These are phyloP conservation scores for Eira barbara DNA, from an alignment of 2,113 vertebrate genomes.

Conservation along the genomic window DNA sequence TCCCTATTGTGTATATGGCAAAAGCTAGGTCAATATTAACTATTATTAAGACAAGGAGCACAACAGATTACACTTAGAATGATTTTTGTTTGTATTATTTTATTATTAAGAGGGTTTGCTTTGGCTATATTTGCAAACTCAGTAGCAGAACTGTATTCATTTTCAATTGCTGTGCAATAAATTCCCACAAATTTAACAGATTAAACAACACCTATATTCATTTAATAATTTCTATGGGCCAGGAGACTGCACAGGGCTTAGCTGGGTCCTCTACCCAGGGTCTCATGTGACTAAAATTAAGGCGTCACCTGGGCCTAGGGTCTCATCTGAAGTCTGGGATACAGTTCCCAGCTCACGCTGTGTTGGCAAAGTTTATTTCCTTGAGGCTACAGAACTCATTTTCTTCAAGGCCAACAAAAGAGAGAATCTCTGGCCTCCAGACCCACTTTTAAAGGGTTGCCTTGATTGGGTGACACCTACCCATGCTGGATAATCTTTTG, in stretches of 20 bases:
- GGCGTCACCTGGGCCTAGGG: background rate
- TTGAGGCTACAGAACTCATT: background rate
- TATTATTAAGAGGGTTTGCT: background rate
- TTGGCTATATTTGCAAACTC: background rate
- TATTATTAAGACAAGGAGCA: background rate
- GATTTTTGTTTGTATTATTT: background rate
- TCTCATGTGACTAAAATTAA: background rate
- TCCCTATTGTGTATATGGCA: background rate
- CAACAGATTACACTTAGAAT: background rate
- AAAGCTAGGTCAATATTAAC: background rate
- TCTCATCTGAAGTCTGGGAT: background rate
- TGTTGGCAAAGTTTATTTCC: background rate
- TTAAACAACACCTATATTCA: background rate
- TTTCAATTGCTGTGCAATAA: background rate
- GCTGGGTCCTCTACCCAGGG: background rate
- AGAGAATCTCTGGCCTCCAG: background rate
- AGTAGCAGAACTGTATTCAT: background rate
- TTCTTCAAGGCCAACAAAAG: background rate
- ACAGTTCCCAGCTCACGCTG: background rate
- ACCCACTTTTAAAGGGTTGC: background rate
- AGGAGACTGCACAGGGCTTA: background rate
- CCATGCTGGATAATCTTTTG: background rate
- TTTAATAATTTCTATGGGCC: background rate
- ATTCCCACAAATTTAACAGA: background rate
- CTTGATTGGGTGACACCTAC: background rate